These are phyloP conservation scores for Pygoscelis adeliae DNA, from an alignment of 2,113 vertebrate genomes.

Conservation along the genomic window DNA sequence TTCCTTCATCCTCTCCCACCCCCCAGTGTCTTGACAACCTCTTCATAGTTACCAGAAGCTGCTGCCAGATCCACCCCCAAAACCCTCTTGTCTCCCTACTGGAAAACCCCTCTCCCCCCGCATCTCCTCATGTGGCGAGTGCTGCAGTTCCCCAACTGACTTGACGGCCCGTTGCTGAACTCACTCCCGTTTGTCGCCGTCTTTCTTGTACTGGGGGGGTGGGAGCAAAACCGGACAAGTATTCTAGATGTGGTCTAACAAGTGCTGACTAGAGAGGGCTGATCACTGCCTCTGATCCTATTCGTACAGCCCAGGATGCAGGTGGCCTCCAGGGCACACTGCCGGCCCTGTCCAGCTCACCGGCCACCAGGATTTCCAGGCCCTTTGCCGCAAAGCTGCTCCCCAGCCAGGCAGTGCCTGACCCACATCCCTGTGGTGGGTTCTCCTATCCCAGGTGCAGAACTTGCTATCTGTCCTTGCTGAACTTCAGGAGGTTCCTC, in stretches of 20 bases:
- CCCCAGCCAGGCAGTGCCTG: not conserved
- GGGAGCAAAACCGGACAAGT: not conserved
- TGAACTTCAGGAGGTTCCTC: not conserved
- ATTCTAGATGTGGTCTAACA: not conserved
- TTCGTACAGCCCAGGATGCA: rapidly evolving
- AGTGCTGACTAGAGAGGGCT: not conserved
- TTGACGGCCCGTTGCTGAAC: not conserved
- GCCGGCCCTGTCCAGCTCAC: not conserved
- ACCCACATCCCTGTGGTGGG: not conserved
- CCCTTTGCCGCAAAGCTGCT: not conserved
- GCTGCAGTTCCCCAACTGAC: rapidly evolving
- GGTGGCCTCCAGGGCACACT: not conserved
- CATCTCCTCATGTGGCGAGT: rapidly evolving
- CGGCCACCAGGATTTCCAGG: not conserved
- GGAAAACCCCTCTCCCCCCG: not conserved
- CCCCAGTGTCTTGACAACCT: not conserved
- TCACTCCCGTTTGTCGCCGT: rapidly evolving
- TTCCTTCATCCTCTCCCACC: not conserved
- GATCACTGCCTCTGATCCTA: not conserved
- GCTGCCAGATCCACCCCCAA: not conserved
- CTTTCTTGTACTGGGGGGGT: rapidly evolving
- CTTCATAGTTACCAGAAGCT: not conserved
- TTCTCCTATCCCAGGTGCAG: not conserved
- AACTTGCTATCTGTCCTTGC: not conserved
- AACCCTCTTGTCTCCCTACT: not conserved